Evolutionary conservation across 2,888 invertebrate species (phyloP).

Genomic region (Teleogryllus oceanicus): DNA sequence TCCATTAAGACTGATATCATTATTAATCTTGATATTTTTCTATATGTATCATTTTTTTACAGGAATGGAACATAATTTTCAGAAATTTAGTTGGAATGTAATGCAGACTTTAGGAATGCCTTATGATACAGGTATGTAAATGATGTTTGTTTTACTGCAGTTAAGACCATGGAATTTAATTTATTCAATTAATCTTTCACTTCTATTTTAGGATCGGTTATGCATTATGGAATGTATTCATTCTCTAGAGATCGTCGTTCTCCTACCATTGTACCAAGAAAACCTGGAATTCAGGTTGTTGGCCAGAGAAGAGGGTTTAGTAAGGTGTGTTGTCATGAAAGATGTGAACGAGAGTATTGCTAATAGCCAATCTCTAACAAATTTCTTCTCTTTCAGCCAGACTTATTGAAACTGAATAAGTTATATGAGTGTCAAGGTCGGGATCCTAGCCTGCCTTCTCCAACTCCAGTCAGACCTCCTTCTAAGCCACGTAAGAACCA

Average conservation of each 20-base stretch:
- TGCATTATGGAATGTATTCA: constrained; percentile 46
- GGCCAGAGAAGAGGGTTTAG: constrained; percentile 46
- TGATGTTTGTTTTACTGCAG: neutral
- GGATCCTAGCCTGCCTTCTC: neutral
- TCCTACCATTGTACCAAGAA: constrained; percentile 45
- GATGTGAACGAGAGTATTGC: neutral
- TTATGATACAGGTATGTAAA: constrained; percentile 35
- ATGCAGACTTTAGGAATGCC: constrained; percentile 34
- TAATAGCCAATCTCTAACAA: too few species aligned
- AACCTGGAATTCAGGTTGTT: constrained; percentile 40
- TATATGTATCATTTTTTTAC: neutral
- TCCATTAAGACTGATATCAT: too few species aligned
- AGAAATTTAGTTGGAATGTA: constrained; percentile 32
- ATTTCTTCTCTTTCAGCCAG: constrained; percentile 24
- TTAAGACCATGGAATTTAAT: neutral
- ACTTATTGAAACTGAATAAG: constrained; percentile 31
- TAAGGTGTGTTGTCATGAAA: constrained; percentile 35
- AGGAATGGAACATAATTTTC: constrained; percentile 36
- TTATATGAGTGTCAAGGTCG: constrained; percentile 30
- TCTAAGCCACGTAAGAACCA: constrained; percentile 25
- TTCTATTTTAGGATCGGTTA: constrained; percentile 41
- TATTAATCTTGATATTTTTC: too few species aligned
- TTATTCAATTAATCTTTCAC: neutral
- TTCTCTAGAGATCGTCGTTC: constrained; percentile 43
- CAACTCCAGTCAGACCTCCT: neutral